Conservation (phyloP, 2,888 invertebrate species). For the Scaptomyza reducta region DNA sequence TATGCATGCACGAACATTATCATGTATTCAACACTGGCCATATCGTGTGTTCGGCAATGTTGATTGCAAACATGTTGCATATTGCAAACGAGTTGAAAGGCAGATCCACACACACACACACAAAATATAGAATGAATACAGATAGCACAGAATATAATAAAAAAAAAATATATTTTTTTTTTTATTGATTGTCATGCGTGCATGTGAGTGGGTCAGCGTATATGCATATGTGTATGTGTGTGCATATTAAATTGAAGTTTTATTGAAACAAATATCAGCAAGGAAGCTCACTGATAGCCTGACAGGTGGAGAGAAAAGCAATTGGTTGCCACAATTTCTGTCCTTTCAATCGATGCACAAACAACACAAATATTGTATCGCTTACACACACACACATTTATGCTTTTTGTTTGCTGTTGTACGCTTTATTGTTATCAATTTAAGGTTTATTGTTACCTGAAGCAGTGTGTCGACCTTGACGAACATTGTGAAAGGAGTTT, state of each 20-base stretch:
- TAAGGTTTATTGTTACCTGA: not conserved
- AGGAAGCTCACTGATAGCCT: slow-evolving; percentile 42
- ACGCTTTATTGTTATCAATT: slow-evolving; percentile 10
- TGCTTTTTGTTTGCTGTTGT: slow-evolving; percentile 1
- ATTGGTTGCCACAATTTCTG: slow-evolving; percentile 11
- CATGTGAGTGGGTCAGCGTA: slow-evolving; percentile 1
- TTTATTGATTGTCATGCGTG: slow-evolving; percentile 5
- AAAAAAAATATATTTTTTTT: slow-evolving; percentile 39
- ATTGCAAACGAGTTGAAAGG: slow-evolving; percentile 20
- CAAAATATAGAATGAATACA: slow-evolving; percentile 9
- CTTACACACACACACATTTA: slow-evolving; percentile 9
- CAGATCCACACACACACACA: slow-evolving; percentile 8
- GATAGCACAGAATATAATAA: slow-evolving; percentile 34
- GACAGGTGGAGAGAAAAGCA: slow-evolving; percentile 31
- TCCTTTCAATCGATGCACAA: slow-evolving; percentile 36
- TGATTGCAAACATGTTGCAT: slow-evolving; percentile 55
- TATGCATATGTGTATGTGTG: slow-evolving; percentile 11
- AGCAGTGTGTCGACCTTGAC: slow-evolving; percentile 11
- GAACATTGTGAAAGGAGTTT: too few species aligned
- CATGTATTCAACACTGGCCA: slow-evolving; percentile 11
- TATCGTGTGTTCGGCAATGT: slow-evolving; percentile 14
- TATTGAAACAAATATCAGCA: slow-evolving; percentile 56
- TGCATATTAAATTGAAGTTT: slow-evolving; percentile 64
- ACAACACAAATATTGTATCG: slow-evolving; percentile 38
- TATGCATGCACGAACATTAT: slow-evolving; percentile 1